Base-by-base conservation (phyloP, 2,797 vertebrate genomes). In the Benthosema pterotum region DNA sequence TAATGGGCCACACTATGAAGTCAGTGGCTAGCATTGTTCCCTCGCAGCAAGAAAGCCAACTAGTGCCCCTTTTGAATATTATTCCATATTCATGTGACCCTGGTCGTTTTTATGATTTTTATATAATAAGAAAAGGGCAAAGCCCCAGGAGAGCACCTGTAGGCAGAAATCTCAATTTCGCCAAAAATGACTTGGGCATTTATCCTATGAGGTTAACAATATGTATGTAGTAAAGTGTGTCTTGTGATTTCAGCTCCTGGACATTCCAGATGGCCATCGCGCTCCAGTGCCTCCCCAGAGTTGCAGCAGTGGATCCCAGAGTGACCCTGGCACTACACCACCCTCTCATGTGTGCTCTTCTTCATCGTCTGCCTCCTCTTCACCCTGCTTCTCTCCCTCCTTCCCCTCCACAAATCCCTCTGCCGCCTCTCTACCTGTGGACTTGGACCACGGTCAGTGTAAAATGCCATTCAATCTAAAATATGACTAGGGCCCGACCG, bases 191-290 rank as follows among this genome's bases (percentile, higher is more conserved):
- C n/a, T n/a, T n/a, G n/a, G n/a, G n/a, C n/a, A n/a, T n/a, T n/a
- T n/a, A n/a, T n/a, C n/a, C n/a, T n/a, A n/a, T n/a, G n/a, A n/a
- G n/a, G n/a, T n/a, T n/a, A 1, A 25, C 22, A 25, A 1, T 3
- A 0, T 5, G 18, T 5, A 15, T 3, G 0, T 9, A 7, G 12
- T 60, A 28, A 64, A 58, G 8, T 0, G 1, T 55, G 9, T 58
- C 52, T 74, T 52, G 11, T 76, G 45, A 51, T 9, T 0, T 12
- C 79, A 96, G 96, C 87, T 96, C 5, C 84, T 95, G 11, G 96
- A 97, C 46, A 85, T 96, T 42, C 96, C 96, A 1, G 95, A 97
- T 0, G 96, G 96, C 11, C 95, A 94, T 77, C 89, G 95, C 0
- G 96, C 95, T 5, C 96, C 96, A 0, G 86, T 93, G 0, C 95